Base-by-base conservation (phyloP, 1,140 invertebrate genomes). In the Drosophila neocordata region DNA sequence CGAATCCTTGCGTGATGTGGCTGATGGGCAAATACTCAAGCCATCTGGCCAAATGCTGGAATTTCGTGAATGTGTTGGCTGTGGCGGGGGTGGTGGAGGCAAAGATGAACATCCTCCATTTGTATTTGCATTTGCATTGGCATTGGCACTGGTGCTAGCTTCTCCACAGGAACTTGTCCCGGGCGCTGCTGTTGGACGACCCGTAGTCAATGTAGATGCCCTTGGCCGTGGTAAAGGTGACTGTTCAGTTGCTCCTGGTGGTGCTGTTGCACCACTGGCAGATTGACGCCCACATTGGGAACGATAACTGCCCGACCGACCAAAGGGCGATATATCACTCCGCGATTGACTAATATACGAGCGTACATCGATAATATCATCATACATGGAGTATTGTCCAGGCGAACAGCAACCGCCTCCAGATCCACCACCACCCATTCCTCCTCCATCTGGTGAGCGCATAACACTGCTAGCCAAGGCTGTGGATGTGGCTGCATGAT, bases 1-100 rank as follows among this genome's bases (percentile, higher is more conserved):
- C 0, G 96, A 97, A 92, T 97, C 96, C 92, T 97, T 97, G 64
- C 96, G 93, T 74, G 96, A 97, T 77, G 96, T 96, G 41, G 96
- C 93, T 7, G 95, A 96, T 1, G 95, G 94, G 71, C 95, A 95
- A 53, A 95, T 93, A 92, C 95, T 95, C 60, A 95, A 91, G 69
- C 94, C 92, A 85, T 96, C 95, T 56, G 95, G 81, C 84, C 80
- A 84, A 34, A 81, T 81, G 63, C 77, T 77, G 0, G 85, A 90
- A 66, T 91, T 89, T 11, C 89, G 82, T 13, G 85, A 91, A 15
- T 90, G 81, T 7, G 70, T 62, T 15, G 65, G 65, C 20, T 24
- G 70, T 41, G 0, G 65, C 52, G 15, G 53, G 8, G 60, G 22
- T n/a, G 71, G 38, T 6, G 53, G 12, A 58, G 31, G 24, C 41